A percentile compares a stretch with the other conserved stretches of the same genome.
phyloP scores from a whole-genome alignment of 2,888 invertebrate genomes.

The Heteromurus nitidus region DNA sequence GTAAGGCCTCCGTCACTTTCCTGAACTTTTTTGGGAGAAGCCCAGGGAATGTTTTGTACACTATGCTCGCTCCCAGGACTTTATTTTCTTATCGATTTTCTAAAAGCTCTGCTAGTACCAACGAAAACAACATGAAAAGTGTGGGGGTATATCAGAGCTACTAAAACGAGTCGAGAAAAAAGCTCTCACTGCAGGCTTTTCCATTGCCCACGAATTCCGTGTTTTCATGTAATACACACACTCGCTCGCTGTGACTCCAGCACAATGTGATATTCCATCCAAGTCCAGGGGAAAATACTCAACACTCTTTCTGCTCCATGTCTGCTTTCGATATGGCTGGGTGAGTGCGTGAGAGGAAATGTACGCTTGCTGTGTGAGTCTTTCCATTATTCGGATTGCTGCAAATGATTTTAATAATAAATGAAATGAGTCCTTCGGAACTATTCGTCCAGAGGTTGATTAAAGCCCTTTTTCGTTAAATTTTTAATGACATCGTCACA shows the following conservation, averaged over 20 bases:
- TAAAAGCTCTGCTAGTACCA: constrained; percentile 13
- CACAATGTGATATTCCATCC: too few relatives aligned
- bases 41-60: constrained; percentile 27
- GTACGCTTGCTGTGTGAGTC: neutral
- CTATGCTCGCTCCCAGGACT: constrained; percentile 38
- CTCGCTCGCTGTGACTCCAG: constrained; percentile 1
- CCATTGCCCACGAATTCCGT: constrained; percentile 17
- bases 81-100: constrained; percentile 51
- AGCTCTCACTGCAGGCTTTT: constrained; percentile 6
- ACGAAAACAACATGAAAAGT: constrained; percentile 9
- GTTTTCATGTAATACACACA: constrained; percentile 6
- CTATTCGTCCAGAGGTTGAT: constrained; percentile 26
- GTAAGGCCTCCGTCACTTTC: constrained; percentile 40
- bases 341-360: constrained; percentile 10
- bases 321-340: neutral
- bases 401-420: constrained; percentile 34
- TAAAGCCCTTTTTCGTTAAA: constrained; percentile 18
- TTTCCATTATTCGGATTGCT: constrained; percentile 14
- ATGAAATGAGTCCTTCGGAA: constrained; percentile 32
- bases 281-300: neutral
- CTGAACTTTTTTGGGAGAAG: constrained; percentile 42
- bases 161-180: constrained; percentile 4
- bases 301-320: neutral
- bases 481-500: constrained; percentile 18
- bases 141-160: neutral